These are phyloP conservation scores for Chunga burmeisteri DNA, from an alignment of 2,113 vertebrate genomes.

Conservation along the genomic window DNA sequence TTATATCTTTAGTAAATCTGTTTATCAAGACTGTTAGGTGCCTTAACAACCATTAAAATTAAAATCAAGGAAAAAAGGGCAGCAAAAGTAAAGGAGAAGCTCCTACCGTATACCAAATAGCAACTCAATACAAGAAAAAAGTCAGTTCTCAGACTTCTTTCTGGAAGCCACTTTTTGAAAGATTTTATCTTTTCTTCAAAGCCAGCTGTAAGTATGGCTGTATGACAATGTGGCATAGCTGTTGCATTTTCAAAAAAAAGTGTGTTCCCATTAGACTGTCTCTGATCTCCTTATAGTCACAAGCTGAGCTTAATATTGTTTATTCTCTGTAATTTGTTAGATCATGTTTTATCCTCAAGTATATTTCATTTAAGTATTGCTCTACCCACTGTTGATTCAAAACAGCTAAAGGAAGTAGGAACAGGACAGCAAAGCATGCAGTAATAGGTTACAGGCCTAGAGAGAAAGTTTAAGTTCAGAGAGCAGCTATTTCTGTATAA, in stretches of 20 bases:
- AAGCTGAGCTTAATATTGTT: background rate
- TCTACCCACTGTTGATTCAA: conserved; percentile 19
- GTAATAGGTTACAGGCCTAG: conserved; percentile 25
- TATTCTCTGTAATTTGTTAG: conserved; percentile 28
- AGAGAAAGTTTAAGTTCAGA: background rate
- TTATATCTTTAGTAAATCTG: background rate
- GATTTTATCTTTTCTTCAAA: background rate
- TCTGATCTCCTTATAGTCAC: background rate
- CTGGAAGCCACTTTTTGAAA: background rate
- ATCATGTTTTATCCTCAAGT: conserved; percentile 15
- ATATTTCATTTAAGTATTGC: background rate
- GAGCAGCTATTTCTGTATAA: background rate
- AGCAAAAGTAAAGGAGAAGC: background rate
- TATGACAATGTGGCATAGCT: background rate
- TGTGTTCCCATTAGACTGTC: background rate
- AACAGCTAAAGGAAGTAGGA: conserved; percentile 15
- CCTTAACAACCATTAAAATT: background rate
- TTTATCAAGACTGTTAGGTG: background rate
- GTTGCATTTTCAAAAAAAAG: background rate
- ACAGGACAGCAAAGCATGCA: background rate
- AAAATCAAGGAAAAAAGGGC: background rate
- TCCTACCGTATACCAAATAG: background rate
- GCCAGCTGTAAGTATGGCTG: background rate
- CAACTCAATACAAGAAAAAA: background rate
- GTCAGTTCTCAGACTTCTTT: background rate